Evolutionary conservation across 2,113 vertebrate genomes (phyloP).

Genomic region (Synchiropus splendidus): DNA sequence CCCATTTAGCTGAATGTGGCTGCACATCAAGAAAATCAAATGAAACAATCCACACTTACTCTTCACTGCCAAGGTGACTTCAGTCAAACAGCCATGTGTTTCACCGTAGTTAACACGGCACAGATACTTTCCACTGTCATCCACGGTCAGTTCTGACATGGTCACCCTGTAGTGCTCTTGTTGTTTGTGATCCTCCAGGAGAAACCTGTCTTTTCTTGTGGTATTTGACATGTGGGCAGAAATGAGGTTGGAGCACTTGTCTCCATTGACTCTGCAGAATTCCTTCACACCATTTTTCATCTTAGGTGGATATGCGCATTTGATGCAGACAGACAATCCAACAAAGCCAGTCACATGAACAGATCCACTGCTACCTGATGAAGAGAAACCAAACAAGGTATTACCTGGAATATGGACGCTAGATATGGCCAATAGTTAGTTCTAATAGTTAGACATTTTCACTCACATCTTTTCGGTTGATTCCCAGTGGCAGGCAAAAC

Average conservation of each 20-base stretch:
- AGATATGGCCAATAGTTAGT: no score
- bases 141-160: slow-evolving; percentile 7
- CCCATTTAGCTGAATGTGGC: no score
- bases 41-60: slow-evolving; percentile 34
- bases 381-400: no score
- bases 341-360: background rate
- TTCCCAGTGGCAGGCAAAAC: no score
- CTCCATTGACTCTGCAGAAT: slow-evolving; percentile 18
- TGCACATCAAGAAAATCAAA: no score
- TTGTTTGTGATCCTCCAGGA: slow-evolving; percentile 2
- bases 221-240: background rate
- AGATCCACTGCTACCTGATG: no score
- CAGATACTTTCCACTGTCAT: slow-evolving; percentile 23
- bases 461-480: no score
- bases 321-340: no score
- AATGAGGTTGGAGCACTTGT: background rate
- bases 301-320: no score
- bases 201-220: background rate
- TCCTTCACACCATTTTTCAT: no score
- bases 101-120: slow-evolving; percentile 7
- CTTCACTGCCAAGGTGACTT: slow-evolving; percentile 10
- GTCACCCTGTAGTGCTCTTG: slow-evolving; percentile 18
- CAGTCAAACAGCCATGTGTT: slow-evolving; percentile 5
- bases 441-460: no score
- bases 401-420: no score